These are phyloP conservation scores for Diadema setosum DNA, from an alignment of 35 echinoderm and acorn worm genomes.

Conservation along the genomic window DNA sequence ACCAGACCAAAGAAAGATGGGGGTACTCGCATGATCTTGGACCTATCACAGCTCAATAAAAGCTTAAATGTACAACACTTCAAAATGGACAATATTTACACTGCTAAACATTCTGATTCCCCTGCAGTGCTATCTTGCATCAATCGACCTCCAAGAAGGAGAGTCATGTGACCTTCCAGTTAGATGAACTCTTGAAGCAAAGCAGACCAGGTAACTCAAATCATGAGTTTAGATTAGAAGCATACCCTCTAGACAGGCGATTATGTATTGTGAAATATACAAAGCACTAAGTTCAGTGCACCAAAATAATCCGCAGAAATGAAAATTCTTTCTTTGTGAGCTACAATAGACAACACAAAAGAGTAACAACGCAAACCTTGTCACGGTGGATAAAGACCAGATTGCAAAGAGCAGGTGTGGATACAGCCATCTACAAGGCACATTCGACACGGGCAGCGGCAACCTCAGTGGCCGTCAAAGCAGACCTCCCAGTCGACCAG, in stretches of 20 bases:
- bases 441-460: conserved; percentile 44
- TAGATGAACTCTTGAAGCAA: too few species aligned
- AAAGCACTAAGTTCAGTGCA: conserved; percentile 44
- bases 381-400: conserved; percentile 30
- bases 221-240: background rate
- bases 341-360: conserved; percentile 24
- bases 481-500: background rate
- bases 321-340: conserved; percentile 42
- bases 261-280: conserved; percentile 29
- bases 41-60: background rate
- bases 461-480: background rate
- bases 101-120: too few species aligned
- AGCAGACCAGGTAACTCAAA: conserved; percentile 7
- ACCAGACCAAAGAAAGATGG: conserved; percentile 54
- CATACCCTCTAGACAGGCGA: conserved; percentile 41
- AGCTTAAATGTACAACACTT: background rate
- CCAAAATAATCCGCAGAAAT: background rate
- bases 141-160: too few species aligned
- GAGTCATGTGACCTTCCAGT: too few species aligned
- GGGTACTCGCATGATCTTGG: background rate
- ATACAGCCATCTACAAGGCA: conserved; percentile 5
- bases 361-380: conserved; percentile 20
- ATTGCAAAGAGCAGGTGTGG: conserved; percentile 14
- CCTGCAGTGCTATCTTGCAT: too few species aligned
- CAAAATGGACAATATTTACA: too few species aligned